Percentiles rank a stretch among this genome's conserved stretches.
Evolutionary conservation across 2,113 vertebrate species (phyloP).

Genomic region (Equus przewalskii): DNA sequence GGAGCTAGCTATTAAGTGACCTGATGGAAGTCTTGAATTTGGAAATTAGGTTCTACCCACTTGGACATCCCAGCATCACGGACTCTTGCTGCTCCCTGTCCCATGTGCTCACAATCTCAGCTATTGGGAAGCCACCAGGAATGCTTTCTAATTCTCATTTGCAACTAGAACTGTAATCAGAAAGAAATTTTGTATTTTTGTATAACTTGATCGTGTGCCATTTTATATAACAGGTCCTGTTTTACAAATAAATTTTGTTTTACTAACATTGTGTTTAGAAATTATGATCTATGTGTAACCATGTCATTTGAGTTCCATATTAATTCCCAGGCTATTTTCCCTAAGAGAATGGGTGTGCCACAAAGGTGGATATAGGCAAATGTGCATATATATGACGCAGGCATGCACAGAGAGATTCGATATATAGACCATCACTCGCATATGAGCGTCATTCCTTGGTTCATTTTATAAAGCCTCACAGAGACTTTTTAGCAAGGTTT

Average conservation of each 20-base stretch:
- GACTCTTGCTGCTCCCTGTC: conserved; percentile 77
- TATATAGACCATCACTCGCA: conserved; percentile 70
- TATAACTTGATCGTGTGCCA: conserved; percentile 90
- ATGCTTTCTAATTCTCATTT: conserved; percentile 87
- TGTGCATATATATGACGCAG: conserved; percentile 49
- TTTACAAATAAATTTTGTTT: conserved; percentile 89
- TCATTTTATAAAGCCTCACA: conserved; percentile 29
- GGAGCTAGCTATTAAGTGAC: conserved; percentile 74
- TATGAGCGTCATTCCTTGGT: conserved; percentile 62
- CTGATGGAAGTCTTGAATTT: conserved; percentile 79
- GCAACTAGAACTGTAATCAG: conserved; percentile 88
- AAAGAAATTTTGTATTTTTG: conserved; percentile 92
- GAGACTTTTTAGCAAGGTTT: conserved; percentile 70
- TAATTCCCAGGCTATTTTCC: conserved; percentile 76
- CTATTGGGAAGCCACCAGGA: conserved; percentile 83
- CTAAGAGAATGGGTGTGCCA: conserved; percentile 77
- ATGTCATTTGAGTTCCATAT: conserved; percentile 83
- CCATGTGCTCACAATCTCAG: conserved; percentile 78
- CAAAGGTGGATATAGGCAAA: conserved; percentile 59
- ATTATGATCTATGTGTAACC: conserved; percentile 87
- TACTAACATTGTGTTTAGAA: conserved; percentile 89
- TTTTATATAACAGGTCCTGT: conserved; percentile 91
- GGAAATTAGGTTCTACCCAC: conserved; percentile 84
- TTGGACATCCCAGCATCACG: conserved; percentile 80
- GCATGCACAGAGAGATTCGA: conserved; percentile 63